These are phyloP conservation scores for Erebia aethiops DNA, from an alignment of 2,888 invertebrate genomes.

Conservation along the genomic window DNA sequence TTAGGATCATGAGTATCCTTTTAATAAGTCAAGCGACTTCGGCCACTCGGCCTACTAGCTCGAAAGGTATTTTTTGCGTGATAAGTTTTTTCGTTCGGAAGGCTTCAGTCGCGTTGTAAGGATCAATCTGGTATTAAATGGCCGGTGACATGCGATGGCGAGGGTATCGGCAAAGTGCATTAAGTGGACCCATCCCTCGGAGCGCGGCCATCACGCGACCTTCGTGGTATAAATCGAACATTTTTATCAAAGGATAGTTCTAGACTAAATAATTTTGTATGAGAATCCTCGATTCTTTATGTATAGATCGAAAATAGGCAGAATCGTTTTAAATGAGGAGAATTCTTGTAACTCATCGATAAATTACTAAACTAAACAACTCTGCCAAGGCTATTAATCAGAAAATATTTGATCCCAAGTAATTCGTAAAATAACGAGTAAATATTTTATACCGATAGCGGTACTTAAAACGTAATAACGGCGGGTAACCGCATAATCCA, in stretches of 20 bases:
- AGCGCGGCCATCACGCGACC: constrained; percentile 31
- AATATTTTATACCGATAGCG: background rate
- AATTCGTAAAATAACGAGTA: background rate
- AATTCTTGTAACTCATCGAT: too few species aligned
- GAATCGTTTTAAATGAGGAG: background rate
- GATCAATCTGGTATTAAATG: constrained; percentile 45
- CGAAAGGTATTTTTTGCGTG: constrained; percentile 29
- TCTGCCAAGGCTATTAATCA: background rate
- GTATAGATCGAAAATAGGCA: background rate
- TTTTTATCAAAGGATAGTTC: background rate
- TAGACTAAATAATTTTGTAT: background rate
- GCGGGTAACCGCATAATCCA: background rate
- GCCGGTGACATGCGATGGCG: constrained; percentile 50
- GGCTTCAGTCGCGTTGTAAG: constrained; percentile 32
- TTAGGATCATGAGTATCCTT: constrained; percentile 10
- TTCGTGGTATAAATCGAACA: constrained; percentile 7
- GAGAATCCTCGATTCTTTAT: background rate
- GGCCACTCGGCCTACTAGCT: background rate
- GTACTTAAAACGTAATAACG: constrained; percentile 14
- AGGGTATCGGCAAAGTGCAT: constrained; percentile 49
- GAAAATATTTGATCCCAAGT: background rate
- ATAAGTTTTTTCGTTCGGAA: constrained; percentile 24
- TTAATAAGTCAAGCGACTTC: background rate
- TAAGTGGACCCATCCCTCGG: constrained; percentile 44
- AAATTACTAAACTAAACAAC: too few species aligned